phyloP scores from a whole-genome alignment of 2,888 invertebrate genomes.

The Strigamia transsilvanica region DNA sequence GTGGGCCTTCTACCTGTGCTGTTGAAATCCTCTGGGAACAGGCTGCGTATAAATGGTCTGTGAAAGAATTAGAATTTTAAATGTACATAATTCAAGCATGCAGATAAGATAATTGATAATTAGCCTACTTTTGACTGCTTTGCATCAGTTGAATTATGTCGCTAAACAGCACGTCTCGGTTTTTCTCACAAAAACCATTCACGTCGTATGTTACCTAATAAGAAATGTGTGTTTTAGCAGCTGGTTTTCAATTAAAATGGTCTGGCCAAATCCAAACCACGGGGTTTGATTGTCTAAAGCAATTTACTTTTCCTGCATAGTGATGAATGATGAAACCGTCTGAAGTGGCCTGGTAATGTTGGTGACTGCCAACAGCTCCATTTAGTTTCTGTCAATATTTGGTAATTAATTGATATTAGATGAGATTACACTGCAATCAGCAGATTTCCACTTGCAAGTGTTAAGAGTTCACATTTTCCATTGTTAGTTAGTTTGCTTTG shows the following conservation, averaged over 20 bases:
- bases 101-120: background rate
- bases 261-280: too few species aligned
- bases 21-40: conserved; percentile 71
- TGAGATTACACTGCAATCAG: too few species aligned
- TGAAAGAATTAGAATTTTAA: conserved; percentile 56
- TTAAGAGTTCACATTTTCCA: too few species aligned
- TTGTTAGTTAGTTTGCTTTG: too few species aligned
- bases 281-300: too few species aligned
- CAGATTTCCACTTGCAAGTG: too few species aligned
- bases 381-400: conserved; percentile 67
- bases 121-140: conserved; percentile 69
- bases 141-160: conserved; percentile 75
- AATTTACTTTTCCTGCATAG: conserved; percentile 73
- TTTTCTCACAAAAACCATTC: conserved; percentile 74
- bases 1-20: conserved; percentile 70
- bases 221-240: background rate
- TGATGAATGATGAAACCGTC: conserved; percentile 72
- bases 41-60: conserved; percentile 69
- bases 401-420: background rate
- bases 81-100: background rate
- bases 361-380: conserved; percentile 67
- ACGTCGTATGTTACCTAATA: conserved; percentile 69
- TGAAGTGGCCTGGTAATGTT: conserved; percentile 70
- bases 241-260: background rate
- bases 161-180: conserved; percentile 73